These are phyloP conservation scores for Didymodactylos carnosus DNA, from an alignment of 2,888 invertebrate genomes.

Conservation along the genomic window DNA sequence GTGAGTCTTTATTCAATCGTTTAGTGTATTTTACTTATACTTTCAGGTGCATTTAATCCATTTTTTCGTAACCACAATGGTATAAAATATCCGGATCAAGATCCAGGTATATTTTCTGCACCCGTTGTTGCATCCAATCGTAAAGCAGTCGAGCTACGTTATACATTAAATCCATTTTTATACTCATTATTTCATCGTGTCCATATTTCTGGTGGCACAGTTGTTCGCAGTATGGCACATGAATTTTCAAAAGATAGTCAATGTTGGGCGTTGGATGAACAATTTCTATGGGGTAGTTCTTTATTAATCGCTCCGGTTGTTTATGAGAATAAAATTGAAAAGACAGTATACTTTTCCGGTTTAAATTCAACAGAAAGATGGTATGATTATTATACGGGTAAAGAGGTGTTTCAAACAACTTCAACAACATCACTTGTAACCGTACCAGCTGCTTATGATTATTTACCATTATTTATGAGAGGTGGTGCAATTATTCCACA, in stretches of 20 bases:
- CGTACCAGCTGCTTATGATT: not conserved
- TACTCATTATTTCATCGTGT: conserved; percentile 28
- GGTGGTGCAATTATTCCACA: conserved; percentile 25
- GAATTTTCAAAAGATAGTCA: conserved; percentile 35
- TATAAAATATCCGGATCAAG: conserved; percentile 18
- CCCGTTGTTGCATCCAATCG: conserved; percentile 21
- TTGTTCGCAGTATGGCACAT: conserved; percentile 56
- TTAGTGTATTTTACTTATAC: conserved; percentile 18
- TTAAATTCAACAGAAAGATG: not conserved
- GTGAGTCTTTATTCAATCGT: conserved; percentile 15
- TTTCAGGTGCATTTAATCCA: conserved; percentile 19
- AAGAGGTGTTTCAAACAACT: no score
- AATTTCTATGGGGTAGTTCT: conserved; percentile 33
- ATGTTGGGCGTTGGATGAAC: conserved; percentile 22
- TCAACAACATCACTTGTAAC: not conserved
- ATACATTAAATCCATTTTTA: conserved; percentile 26
- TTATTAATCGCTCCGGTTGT: conserved; percentile 30
- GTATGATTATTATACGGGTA: conserved; percentile 11
- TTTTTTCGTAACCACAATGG: conserved; percentile 19
- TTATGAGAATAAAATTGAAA: conserved; percentile 18
- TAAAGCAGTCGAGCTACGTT: conserved; percentile 23
- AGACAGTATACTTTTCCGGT: conserved; percentile 4
- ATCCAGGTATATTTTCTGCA: conserved; percentile 22
- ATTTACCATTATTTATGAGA: conserved; percentile 21
- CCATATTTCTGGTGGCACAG: conserved; percentile 50